These are phyloP conservation scores for Epicauta chinensis DNA, from an alignment of 1,140 invertebrate species.

Conservation along the genomic window DNA sequence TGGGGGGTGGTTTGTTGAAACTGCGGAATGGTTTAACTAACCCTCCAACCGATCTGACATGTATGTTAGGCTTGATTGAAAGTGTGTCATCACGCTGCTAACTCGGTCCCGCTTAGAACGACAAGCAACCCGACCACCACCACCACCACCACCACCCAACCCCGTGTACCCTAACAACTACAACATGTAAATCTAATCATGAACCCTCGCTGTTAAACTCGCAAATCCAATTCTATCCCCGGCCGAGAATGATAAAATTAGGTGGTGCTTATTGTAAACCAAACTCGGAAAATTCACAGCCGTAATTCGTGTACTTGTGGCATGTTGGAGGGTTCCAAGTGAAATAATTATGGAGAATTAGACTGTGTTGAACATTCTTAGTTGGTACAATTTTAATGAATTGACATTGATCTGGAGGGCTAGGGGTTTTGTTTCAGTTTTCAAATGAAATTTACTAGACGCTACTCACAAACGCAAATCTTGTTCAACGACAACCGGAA, in stretches of 20 bases:
- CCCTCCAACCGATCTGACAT: constrained; percentile 17
- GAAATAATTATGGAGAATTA: constrained; percentile 44
- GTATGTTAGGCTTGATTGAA: constrained; percentile 30
- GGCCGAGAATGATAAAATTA: constrained; percentile 44
- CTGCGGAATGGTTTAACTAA: constrained; percentile 9
- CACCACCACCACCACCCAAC: too few relatives aligned
- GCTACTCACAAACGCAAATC: constrained; percentile 7
- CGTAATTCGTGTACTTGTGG: constrained; percentile 40
- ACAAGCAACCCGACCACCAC: constrained; percentile 18
- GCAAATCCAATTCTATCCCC: constrained; percentile 42
- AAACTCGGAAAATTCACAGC: constrained; percentile 44
- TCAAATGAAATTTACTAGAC: constrained; percentile 31
- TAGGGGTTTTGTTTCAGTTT: constrained; percentile 36
- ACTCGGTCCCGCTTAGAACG: constrained; percentile 14
- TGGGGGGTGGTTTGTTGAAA: background rate
- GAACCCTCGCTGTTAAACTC: constrained; percentile 39
- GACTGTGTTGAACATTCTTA: constrained; percentile 30
- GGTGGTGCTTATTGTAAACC: constrained; percentile 45
- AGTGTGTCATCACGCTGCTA: constrained; percentile 32
- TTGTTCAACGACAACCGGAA: constrained; percentile 12
- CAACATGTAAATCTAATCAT: constrained; percentile 43
- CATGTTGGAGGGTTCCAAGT: constrained; percentile 27
- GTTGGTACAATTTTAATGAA: constrained; percentile 36
- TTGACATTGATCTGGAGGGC: constrained; percentile 41
- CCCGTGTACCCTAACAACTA: too few relatives aligned